Evolutionary conservation across 2,888 invertebrate genomes (phyloP).

Genomic region (Brenthis daphne): DNA sequence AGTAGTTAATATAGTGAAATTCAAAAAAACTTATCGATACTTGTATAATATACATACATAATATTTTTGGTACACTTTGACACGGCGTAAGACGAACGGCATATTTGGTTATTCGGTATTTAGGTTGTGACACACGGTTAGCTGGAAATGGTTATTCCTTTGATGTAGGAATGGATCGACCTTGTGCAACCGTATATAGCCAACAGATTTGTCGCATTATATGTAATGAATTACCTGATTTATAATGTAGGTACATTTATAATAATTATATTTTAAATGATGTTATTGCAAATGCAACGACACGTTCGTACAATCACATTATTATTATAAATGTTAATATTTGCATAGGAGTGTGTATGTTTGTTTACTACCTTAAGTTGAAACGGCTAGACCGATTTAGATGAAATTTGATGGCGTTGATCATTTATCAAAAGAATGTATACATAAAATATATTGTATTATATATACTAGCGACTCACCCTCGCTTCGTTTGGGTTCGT

Average conservation of each 20-base stretch:
- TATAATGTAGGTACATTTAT: not conserved
- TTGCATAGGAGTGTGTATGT: too few relatives aligned
- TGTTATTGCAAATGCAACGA: too few relatives aligned
- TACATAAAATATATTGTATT: too few relatives aligned
- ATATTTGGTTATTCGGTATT: conserved; percentile 28
- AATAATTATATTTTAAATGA: too few relatives aligned
- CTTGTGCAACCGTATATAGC: conserved; percentile 24
- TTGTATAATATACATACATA: not conserved
- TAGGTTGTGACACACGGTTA: conserved; percentile 31
- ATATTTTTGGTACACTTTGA: conserved; percentile 18
- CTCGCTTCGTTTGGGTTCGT: too few relatives aligned
- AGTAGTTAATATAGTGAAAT: too few relatives aligned
- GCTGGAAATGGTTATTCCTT: conserved; percentile 24
- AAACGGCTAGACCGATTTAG: not conserved
- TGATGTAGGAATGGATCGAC: conserved; percentile 26
- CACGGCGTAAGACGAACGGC: not conserved
- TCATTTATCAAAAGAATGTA: too few relatives aligned
- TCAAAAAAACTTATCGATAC: not conserved
- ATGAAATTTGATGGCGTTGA: too few relatives aligned
- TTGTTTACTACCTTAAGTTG: too few relatives aligned
- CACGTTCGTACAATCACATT: not conserved
- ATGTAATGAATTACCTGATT: not conserved
- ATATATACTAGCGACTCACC: too few relatives aligned
- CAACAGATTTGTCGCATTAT: conserved; percentile 22
- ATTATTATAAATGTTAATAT: not conserved